Base-by-base conservation (phyloP, 2,113 vertebrate genomes). In the Paramormyrops kingsleyae region DNA sequence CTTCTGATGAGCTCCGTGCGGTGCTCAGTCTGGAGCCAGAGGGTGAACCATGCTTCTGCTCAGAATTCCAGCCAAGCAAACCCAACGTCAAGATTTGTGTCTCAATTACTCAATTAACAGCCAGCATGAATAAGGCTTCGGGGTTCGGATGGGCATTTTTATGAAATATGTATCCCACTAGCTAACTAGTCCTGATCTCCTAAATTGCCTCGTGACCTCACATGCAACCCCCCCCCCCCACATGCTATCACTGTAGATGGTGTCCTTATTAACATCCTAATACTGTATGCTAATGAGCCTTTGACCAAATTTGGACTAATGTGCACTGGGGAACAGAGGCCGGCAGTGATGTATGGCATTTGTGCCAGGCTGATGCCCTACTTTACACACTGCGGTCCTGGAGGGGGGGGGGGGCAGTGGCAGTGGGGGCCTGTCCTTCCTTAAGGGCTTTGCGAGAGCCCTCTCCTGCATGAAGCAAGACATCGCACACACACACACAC, bases 271-370 rank as follows among this genome's bases (percentile, higher is more conserved):
- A 88, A 62, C 56, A 62, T 12, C 12, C 47, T 44, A 59, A 87
- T 62, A 88, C 87, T 62, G 87, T n/a, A 62, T 88, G 87, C 87
- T 88, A 88, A 88, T 88, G 56, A 53, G 27, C 35, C 56, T 50
- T 62, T 59, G 87, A 88, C 87, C 87, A 50, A 62, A 44, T 88
- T 39, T 88, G 87, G 87, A 62, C 52, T 88, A 88, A 88, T 88
- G 87, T 8, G 87, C 56, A 35, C 21, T 4, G 21, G 52, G 87
- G 56, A 44, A 13, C 49, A 87, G 85, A 44, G 53, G 87, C 35
- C 19, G 3, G 52, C 24, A 39, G 44, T 88, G 87, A 88, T 88
- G 15, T 88, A 66, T 62, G 87, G 35, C 17, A 53, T 42, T 39
- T 44, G 47, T 44, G 35, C 42, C 4, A 9, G 46, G 56, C 56